A percentile compares a stretch with the other conserved stretches of the same genome.
phyloP scores from a whole-genome alignment of 2,797 vertebrate genomes.

The Squalus acanthias region DNA sequence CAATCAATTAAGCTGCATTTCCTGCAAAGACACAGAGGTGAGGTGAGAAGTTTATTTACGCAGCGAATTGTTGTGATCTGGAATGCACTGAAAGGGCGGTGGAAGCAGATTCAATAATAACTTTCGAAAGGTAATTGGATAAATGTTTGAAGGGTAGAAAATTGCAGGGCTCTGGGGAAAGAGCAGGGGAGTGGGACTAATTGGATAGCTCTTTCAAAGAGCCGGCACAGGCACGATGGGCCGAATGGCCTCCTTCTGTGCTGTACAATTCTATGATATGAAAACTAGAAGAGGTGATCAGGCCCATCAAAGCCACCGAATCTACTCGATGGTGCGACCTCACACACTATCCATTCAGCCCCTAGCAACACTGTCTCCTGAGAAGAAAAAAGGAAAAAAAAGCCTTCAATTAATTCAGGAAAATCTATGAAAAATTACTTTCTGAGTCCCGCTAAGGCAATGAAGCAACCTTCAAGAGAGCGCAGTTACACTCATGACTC shows the following conservation, averaged over 20 bases:
- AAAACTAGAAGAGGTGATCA: background rate
- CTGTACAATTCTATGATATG: background rate
- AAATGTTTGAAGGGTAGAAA: background rate
- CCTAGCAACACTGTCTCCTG: background rate
- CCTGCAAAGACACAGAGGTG: background rate
- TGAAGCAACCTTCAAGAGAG: background rate
- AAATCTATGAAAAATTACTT: background rate
- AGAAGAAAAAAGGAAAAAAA: background rate
- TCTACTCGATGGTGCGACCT: background rate
- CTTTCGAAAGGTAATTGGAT: background rate
- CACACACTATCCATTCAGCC: background rate
- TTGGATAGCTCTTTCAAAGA: background rate
- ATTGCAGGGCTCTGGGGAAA: background rate
- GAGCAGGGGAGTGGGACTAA: background rate
- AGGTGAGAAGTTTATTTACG: background rate
- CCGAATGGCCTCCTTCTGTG: background rate
- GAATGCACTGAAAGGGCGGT: background rate
- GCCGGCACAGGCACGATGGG: background rate
- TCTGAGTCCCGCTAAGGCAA: background rate
- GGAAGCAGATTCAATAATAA: background rate
- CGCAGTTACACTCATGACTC: background rate
- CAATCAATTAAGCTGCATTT: background rate
- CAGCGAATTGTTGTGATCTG: background rate
- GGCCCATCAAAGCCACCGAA: background rate
- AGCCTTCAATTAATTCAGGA: background rate